Conservation (phyloP, 1,140 invertebrate species). For the Dendroctonus ponderosae region DNA sequence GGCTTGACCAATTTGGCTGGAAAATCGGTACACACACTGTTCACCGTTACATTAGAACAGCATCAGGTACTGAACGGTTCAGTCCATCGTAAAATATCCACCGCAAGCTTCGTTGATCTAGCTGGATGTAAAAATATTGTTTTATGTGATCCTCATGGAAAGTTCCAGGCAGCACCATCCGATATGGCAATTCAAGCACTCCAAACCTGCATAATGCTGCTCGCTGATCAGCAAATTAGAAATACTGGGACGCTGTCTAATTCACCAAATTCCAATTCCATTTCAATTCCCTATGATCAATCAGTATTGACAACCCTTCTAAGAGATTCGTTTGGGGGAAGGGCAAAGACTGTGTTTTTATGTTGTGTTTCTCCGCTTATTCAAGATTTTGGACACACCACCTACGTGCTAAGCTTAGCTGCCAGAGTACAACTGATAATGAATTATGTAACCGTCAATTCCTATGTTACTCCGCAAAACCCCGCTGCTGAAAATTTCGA, state of each 20-base stretch:
- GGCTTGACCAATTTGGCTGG: slow-evolving; percentile 50
- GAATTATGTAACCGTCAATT: slow-evolving; percentile 67
- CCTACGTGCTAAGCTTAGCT: slow-evolving; percentile 62
- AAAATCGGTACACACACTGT: slow-evolving; percentile 57
- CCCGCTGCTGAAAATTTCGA: slow-evolving; percentile 50
- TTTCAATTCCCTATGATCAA: slow-evolving; percentile 56
- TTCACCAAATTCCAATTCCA: slow-evolving; percentile 41
- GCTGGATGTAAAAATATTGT: slow-evolving; percentile 59
- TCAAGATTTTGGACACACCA: slow-evolving; percentile 60
- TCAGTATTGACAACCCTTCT: slow-evolving; percentile 65
- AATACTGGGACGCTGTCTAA: slow-evolving; percentile 49
- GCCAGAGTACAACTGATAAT: slow-evolving; percentile 61
- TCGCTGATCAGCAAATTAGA: slow-evolving; percentile 58
- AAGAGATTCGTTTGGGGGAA: slow-evolving; percentile 67
- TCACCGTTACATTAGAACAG: slow-evolving; percentile 68
- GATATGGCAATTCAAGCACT: slow-evolving; percentile 59
- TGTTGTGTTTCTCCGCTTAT: slow-evolving; percentile 64
- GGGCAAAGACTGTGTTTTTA: slow-evolving; percentile 65
- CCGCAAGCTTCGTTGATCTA: slow-evolving; percentile 68
- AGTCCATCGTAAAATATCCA: slow-evolving; percentile 61
- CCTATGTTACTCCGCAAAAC: slow-evolving; percentile 64
- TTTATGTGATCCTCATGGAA: slow-evolving; percentile 48
- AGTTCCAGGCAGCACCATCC: slow-evolving; percentile 51
- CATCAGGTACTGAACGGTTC: slow-evolving; percentile 61
- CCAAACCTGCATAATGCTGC: slow-evolving; percentile 61